phyloP scores from a whole-genome alignment of 2,113 vertebrate species.

The Xenus cinereus region DNA sequence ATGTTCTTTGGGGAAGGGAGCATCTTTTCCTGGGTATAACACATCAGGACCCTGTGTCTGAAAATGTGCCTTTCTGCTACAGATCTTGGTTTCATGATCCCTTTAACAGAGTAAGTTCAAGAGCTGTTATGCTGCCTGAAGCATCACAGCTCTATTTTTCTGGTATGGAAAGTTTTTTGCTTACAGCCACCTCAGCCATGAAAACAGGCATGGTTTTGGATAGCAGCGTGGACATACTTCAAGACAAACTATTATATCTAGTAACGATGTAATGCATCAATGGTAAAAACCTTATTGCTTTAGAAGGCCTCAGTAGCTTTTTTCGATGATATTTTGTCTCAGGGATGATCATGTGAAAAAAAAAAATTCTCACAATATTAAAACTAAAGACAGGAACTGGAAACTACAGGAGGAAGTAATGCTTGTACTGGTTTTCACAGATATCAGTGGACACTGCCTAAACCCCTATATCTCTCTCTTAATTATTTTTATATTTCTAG shows the following conservation, averaged over 20 bases:
- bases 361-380: background rate
- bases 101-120: background rate
- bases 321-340: background rate
- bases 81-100: background rate
- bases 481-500: background rate
- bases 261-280: background rate
- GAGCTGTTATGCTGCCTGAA: background rate
- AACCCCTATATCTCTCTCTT: background rate
- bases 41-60: background rate
- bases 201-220: background rate
- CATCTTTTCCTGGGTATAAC: background rate
- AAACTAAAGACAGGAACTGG: background rate
- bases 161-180: background rate
- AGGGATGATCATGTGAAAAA: background rate
- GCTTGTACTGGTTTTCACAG: background rate
- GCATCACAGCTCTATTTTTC: background rate
- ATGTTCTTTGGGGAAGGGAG: background rate
- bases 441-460: background rate
- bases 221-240: background rate
- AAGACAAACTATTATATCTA: background rate
- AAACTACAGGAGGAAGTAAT: background rate
- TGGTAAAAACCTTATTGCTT: background rate
- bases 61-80: background rate
- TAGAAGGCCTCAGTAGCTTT: background rate
- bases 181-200: background rate